phyloP scores from a whole-genome alignment of 1,140 invertebrate genomes.

The Drosophila santomea region DNA sequence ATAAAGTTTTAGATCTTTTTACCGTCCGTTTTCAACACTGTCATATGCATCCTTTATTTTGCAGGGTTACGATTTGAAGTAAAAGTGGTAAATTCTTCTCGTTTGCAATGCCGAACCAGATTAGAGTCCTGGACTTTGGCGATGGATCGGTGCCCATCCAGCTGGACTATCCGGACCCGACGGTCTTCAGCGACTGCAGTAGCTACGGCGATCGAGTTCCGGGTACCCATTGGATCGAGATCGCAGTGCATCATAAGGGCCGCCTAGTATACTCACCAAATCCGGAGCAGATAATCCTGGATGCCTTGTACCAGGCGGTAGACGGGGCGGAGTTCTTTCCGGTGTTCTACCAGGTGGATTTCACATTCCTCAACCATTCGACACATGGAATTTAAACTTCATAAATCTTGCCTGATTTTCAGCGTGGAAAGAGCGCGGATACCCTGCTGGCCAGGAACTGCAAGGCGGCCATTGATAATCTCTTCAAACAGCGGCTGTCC shows the following conservation, averaged over 20 bases:
- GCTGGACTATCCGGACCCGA: slow-evolving; percentile 36
- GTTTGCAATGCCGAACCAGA: slow-evolving; percentile 21
- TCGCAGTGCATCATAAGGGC: slow-evolving; percentile 42
- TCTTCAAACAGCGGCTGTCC: slow-evolving; percentile 36
- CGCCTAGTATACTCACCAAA: slow-evolving; percentile 28
- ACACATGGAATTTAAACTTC: background rate
- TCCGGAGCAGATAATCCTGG: slow-evolving; percentile 37
- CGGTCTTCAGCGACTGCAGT: slow-evolving; percentile 28
- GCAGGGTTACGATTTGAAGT: slow-evolving; percentile 13
- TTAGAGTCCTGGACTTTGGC: slow-evolving; percentile 37
- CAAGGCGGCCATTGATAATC: slow-evolving; percentile 55
- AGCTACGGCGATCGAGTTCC: slow-evolving; percentile 32
- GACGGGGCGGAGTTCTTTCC: slow-evolving; percentile 58
- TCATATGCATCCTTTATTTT: background rate
- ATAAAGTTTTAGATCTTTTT: background rate
- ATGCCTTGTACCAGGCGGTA: slow-evolving; percentile 44
- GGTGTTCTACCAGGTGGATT: slow-evolving; percentile 52
- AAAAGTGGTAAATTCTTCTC: background rate
- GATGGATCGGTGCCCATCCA: slow-evolving; percentile 39
- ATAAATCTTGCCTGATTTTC: background rate
- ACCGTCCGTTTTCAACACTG: slow-evolving; percentile 4
- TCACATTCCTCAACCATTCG: background rate
- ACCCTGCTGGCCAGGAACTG: slow-evolving; percentile 53
- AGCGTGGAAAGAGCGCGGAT: slow-evolving; percentile 39
- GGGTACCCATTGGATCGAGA: slow-evolving; percentile 55